These are phyloP conservation scores for Saccostrea cuccullata DNA, from an alignment of 1,140 invertebrate genomes.

Conservation along the genomic window DNA sequence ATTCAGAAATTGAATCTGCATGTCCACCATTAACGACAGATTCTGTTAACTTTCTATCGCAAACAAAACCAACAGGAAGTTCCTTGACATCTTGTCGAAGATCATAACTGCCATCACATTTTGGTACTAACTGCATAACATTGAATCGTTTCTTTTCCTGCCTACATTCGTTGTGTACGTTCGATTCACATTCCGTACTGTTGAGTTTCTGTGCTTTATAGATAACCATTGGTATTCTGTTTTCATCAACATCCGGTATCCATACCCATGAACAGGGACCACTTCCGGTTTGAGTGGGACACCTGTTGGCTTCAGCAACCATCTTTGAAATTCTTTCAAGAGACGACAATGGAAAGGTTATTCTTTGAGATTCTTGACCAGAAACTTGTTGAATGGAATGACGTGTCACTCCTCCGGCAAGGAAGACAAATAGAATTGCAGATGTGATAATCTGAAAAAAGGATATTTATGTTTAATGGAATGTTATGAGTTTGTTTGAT, in stretches of 20 bases:
- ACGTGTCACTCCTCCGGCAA: not conserved
- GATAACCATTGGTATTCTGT: slow-evolving; percentile 9
- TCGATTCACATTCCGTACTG: not conserved
- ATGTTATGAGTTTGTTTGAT: too few species aligned
- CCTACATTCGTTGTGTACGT: not conserved
- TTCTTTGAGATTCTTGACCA: not conserved
- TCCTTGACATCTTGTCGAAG: not conserved
- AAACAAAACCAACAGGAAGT: not conserved
- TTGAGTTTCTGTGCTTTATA: not conserved
- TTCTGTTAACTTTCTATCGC: not conserved
- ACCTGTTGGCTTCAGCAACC: not conserved
- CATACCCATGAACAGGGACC: not conserved
- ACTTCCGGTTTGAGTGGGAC: not conserved
- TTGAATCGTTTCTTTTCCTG: not conserved
- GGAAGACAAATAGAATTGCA: not conserved
- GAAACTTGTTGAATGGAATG: not conserved
- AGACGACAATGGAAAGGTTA: not conserved
- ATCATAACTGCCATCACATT: not conserved
- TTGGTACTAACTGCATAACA: not conserved
- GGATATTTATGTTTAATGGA: too few species aligned
- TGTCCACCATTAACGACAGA: not conserved
- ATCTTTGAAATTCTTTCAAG: not conserved
- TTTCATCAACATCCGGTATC: not conserved
- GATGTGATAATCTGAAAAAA: not conserved
- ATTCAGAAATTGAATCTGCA: not conserved